These are phyloP conservation scores for Oryzaephilus surinamensis DNA, from an alignment of 1,140 invertebrate genomes.

Conservation along the genomic window DNA sequence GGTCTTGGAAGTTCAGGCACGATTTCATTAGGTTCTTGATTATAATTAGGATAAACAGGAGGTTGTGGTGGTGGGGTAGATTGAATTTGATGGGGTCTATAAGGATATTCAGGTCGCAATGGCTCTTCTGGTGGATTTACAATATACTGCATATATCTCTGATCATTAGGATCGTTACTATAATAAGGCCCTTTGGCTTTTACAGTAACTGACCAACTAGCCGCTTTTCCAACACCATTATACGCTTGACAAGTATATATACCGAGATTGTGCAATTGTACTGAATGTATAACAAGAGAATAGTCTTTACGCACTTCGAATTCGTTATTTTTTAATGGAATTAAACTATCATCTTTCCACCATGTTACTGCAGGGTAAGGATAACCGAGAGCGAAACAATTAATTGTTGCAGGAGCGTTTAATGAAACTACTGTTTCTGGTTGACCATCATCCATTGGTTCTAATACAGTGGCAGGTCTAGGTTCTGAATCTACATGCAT, in stretches of 20 bases:
- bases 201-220: slow-evolving; percentile 61
- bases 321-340: slow-evolving; percentile 54
- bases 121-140: slow-evolving; percentile 38
- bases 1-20: background rate
- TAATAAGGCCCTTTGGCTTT: slow-evolving; percentile 54
- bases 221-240: slow-evolving; percentile 66
- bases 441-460: slow-evolving; percentile 18
- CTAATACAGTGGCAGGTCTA: slow-evolving; percentile 40
- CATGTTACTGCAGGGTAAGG: slow-evolving; percentile 72
- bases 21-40: too few relatives aligned
- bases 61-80: slow-evolving; percentile 1
- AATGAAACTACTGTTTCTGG: slow-evolving; percentile 53
- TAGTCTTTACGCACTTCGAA: slow-evolving; percentile 66
- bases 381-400: slow-evolving; percentile 74
- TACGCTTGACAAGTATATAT: slow-evolving; percentile 81
- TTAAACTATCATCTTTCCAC: slow-evolving; percentile 65
- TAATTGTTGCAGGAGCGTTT: slow-evolving; percentile 55
- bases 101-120: slow-evolving; percentile 37
- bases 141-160: slow-evolving; percentile 44
- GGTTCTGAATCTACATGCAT: slow-evolving; percentile 39
- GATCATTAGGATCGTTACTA: slow-evolving; percentile 38
- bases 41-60: too few relatives aligned
- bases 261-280: slow-evolving; percentile 61
- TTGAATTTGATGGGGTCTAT: slow-evolving; percentile 27
- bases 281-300: slow-evolving; percentile 58